phyloP scores from a whole-genome alignment of 2,113 vertebrate species.

The Alethe castanea region DNA sequence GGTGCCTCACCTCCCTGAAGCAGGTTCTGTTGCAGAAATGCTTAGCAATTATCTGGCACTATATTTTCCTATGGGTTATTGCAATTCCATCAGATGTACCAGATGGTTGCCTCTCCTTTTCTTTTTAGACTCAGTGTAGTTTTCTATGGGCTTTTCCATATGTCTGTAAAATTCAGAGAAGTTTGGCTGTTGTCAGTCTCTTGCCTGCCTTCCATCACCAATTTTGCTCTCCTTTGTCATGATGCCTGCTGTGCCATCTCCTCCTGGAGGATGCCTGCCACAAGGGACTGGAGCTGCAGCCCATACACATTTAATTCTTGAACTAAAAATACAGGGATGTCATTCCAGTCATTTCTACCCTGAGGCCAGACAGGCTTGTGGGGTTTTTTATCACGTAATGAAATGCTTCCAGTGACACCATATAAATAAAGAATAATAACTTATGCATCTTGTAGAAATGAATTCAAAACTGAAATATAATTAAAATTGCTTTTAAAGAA shows the following conservation, averaged over 20 bases:
- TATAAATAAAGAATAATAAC: conserved; percentile 26
- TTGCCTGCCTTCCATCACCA: not conserved
- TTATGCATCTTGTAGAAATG: conserved; percentile 7
- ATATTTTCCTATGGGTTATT: not conserved
- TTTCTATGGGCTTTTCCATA: not conserved
- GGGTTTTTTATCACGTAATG: conserved; percentile 36
- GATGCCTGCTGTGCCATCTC: not conserved
- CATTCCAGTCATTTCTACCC: conserved; percentile 48
- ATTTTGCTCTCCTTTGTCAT: not conserved
- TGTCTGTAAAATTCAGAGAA: not conserved
- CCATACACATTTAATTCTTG: conserved; percentile 23
- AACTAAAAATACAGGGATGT: conserved; percentile 56
- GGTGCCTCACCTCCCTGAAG: not conserved
- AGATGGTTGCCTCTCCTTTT: not conserved
- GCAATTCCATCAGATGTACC: not conserved
- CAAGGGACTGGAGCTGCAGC: not conserved
- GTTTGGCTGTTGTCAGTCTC: not conserved
- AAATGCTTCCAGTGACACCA: conserved; percentile 39
- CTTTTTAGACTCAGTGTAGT: not conserved
- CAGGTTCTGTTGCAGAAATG: not conserved
- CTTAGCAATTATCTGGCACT: not conserved
- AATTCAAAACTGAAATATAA: not conserved
- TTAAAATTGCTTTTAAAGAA: not conserved
- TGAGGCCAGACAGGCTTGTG: conserved; percentile 24
- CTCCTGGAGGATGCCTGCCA: not conserved